phyloP scores from a whole-genome alignment of 2,113 vertebrate species.

The Eulemur macaco region DNA sequence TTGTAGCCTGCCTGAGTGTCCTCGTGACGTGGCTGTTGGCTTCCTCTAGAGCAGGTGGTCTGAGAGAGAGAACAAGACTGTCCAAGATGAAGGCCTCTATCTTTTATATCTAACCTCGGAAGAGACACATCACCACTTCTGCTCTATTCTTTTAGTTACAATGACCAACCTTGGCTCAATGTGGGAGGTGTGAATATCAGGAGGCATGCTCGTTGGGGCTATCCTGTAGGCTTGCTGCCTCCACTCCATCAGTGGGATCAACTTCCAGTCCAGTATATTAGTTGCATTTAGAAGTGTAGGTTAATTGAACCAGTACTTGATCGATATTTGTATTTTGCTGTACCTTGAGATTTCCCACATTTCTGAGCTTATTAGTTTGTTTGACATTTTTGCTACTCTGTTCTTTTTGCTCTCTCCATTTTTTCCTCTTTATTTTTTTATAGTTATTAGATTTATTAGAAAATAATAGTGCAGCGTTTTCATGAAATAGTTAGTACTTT shows the following conservation, averaged over 20 bases:
- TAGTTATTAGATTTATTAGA: constrained; percentile 18
- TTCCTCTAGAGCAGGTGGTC: not conserved
- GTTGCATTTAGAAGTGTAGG: not conserved
- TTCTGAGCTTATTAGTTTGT: not conserved
- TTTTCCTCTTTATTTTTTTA: not conserved
- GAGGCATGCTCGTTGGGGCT: not conserved
- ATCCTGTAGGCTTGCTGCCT: not conserved
- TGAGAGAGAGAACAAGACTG: not conserved
- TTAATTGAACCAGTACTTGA: not conserved
- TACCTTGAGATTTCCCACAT: not conserved
- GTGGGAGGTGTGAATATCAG: not conserved
- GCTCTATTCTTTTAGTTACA: not conserved
- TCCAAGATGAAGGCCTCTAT: not conserved
- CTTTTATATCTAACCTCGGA: not conserved
- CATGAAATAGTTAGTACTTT: not conserved
- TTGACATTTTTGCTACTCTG: not conserved
- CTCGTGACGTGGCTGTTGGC: not conserved
- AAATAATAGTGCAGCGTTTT: not conserved
- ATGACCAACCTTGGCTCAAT: not conserved
- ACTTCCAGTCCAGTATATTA: not conserved
- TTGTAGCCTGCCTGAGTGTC: not conserved
- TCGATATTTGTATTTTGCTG: not conserved
- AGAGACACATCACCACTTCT: not conserved
- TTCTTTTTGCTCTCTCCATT: not conserved
- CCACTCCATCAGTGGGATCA: not conserved